Conservation (phyloP, 2,797 vertebrate species). For the Coracias cyanogaster region DNA sequence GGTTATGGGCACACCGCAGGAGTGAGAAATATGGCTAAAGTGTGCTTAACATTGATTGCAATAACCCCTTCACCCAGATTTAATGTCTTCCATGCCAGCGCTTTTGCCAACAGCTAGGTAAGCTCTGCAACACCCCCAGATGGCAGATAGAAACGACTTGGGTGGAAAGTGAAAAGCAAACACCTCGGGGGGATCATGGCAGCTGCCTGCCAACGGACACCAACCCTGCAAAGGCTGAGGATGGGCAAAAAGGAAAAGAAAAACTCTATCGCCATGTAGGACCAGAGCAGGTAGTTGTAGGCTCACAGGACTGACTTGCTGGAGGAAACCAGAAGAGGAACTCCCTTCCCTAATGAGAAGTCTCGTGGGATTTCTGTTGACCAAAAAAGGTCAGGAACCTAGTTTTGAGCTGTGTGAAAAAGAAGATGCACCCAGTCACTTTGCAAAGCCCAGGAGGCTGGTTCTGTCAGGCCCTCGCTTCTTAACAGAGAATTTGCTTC, state of each 20-base stretch:
- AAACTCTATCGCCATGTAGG: not conserved
- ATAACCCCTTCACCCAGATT: slow-evolving; percentile 8
- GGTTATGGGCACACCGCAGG: not conserved
- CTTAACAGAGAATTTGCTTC: not conserved
- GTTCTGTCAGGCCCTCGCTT: not conserved
- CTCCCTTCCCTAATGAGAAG: not conserved
- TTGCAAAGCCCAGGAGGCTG: not conserved
- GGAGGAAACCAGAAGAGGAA: slow-evolving; percentile 30
- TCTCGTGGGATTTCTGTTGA: not conserved
- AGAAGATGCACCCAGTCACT: not conserved
- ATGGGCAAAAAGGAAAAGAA: not conserved
- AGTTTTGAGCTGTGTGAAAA: not conserved
- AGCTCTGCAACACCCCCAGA: not conserved
- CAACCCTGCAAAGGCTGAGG: not conserved
- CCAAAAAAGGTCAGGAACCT: not conserved
- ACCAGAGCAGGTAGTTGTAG: not conserved
- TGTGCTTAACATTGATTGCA: not conserved
- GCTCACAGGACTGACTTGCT: not conserved
- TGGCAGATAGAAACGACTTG: not conserved
- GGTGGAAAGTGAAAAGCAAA: not conserved
- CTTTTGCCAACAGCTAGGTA: not conserved
- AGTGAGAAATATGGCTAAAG: not conserved
- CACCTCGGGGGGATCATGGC: not conserved
- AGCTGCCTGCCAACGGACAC: not conserved
- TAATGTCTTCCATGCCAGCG: not conserved